Conservation (phyloP, 2,888 invertebrate species). For the Ochropleura leucogaster region DNA sequence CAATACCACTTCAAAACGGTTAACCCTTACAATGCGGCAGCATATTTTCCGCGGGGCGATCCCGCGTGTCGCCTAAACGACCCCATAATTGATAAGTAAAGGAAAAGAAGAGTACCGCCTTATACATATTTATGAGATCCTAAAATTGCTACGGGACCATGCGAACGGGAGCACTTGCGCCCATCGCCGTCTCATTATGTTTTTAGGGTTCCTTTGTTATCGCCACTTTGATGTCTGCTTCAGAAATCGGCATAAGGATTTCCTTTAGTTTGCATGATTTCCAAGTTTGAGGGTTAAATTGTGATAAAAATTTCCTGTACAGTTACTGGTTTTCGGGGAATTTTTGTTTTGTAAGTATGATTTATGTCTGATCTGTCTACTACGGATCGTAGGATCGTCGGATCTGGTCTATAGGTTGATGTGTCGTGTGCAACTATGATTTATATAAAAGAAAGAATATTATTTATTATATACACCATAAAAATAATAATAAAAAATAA, state of each 20-base stretch:
- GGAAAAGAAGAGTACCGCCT: slow-evolving; percentile 89
- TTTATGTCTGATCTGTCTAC: background rate
- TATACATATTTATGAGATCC: slow-evolving; percentile 90
- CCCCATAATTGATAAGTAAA: slow-evolving; percentile 91
- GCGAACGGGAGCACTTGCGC: slow-evolving; percentile 89
- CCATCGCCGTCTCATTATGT: slow-evolving; percentile 88
- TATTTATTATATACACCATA: too few species aligned
- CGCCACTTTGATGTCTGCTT: slow-evolving; percentile 86
- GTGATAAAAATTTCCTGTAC: slow-evolving; percentile 48
- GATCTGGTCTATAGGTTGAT: too few species aligned
- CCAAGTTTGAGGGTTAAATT: slow-evolving; percentile 67
- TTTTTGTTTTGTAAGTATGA: slow-evolving; percentile 15
- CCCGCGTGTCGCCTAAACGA: slow-evolving; percentile 86
- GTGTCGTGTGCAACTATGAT: too few species aligned
- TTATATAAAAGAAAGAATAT: too few species aligned
- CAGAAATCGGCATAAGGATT: slow-evolving; percentile 83
- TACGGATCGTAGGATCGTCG: too few species aligned
- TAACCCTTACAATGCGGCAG: slow-evolving; percentile 83
- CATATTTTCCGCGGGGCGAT: slow-evolving; percentile 80
- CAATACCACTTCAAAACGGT: slow-evolving; percentile 69
- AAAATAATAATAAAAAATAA: too few species aligned
- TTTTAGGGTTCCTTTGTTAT: slow-evolving; percentile 89
- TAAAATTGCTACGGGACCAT: slow-evolving; percentile 89
- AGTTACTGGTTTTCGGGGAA: slow-evolving; percentile 8
- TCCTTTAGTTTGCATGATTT: slow-evolving; percentile 80